Evolutionary conservation across 2,797 vertebrate genomes (phyloP).

Genomic region (Molossus alvarezi): DNA sequence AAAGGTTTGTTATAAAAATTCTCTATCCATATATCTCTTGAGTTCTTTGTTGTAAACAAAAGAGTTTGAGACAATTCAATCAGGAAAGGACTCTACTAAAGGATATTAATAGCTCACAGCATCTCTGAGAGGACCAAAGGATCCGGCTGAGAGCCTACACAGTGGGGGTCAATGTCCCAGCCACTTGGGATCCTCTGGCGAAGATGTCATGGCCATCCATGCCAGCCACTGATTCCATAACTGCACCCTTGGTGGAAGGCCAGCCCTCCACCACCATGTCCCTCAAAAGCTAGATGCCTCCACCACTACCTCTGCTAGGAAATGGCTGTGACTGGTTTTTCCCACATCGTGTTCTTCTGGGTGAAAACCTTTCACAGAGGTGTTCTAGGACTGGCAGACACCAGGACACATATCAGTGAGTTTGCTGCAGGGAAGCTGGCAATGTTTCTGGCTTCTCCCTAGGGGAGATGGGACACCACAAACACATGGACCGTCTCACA

Average conservation of each 20-base stretch:
- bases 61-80: not conserved
- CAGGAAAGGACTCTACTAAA: slow-evolving; percentile 12
- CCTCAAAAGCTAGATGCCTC: not conserved
- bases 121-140: not conserved
- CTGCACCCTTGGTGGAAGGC: not conserved
- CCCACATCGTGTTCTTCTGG: not conserved
- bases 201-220: not conserved
- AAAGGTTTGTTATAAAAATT: not conserved
- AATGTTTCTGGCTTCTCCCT: not conserved
- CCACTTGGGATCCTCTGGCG: no score
- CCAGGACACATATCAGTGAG: not conserved
- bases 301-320: not conserved
- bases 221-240: no score
- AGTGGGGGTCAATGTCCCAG: not conserved
- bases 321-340: not conserved
- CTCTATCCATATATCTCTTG: not conserved
- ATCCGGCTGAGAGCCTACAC: not conserved
- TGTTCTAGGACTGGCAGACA: not conserved
- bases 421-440: not conserved
- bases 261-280: not conserved
- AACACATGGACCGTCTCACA: not conserved
- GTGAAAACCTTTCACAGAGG: slow-evolving; percentile 5
- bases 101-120: not conserved
- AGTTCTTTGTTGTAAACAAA: slow-evolving; percentile 26
- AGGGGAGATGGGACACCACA: not conserved